These are phyloP conservation scores for Clivina fossor DNA, from an alignment of 2,888 invertebrate species.

Conservation along the genomic window DNA sequence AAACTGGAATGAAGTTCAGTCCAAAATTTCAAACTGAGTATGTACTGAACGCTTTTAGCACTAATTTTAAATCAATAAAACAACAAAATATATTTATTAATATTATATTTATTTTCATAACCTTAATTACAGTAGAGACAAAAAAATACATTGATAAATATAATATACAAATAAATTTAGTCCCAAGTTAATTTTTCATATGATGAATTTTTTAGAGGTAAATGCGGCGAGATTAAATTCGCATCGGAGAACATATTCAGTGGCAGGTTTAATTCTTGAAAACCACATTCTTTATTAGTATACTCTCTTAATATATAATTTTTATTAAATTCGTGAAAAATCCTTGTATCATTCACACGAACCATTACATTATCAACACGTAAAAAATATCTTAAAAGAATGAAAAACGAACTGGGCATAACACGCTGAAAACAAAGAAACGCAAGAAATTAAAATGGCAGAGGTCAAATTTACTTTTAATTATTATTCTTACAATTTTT, in stretches of 20 bases:
- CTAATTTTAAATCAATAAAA: no score
- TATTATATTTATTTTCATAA: conserved; percentile 7
- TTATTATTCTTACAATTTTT: conserved; percentile 77
- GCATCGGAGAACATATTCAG: conserved; percentile 65
- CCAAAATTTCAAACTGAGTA: no score
- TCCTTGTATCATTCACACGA: conserved; percentile 83
- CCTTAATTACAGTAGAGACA: conserved; percentile 14
- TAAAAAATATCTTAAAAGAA: conserved; percentile 87
- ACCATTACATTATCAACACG: conserved; percentile 93
- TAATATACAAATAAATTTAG: conserved; percentile 6
- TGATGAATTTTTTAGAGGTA: conserved; percentile 59
- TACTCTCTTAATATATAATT: conserved; percentile 81
- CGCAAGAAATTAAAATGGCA: neutral
- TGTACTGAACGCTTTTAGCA: no score
- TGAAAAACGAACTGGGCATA: conserved; percentile 93
- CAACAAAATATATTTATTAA: no score
- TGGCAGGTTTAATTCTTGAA: conserved; percentile 67
- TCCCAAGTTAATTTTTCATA: conserved; percentile 51
- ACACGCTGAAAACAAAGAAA: conserved; percentile 70
- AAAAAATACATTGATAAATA: conserved; percentile 19
- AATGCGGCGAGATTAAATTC: conserved; percentile 66
- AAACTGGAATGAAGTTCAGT: no score
- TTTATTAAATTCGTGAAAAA: conserved; percentile 76
- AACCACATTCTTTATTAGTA: conserved; percentile 75
- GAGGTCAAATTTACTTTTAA: neutral